Base-by-base conservation (phyloP, 2,797 vertebrate genomes). In the Smutsia temminckii region DNA sequence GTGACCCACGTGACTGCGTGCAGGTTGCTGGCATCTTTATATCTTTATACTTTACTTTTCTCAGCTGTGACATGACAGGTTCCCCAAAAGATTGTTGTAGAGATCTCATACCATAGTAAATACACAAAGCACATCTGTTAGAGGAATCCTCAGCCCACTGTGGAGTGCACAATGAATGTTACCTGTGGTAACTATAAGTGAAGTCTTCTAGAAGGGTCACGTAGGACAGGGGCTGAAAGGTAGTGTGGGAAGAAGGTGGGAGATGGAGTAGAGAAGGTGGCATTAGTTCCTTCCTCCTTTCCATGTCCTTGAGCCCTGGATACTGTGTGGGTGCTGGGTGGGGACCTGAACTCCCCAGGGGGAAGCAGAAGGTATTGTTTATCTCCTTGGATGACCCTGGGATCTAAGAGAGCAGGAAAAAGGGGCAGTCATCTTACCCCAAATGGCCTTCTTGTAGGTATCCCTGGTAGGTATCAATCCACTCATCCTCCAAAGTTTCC, bases 31-130 rank as follows among this genome's bases (percentile, higher is more conserved):
- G 34, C 42, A 3, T 78, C 46, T n/a, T 72, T 83, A 29, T 34
- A n/a, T 78, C 46, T n/a, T 72, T 83, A 29, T 32, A n/a, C 13
- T 61, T 90, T 42, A 8, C 27, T 51, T 90, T 92, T 84, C 89
- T 94, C 75, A 64, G n/a, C 89, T 63, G 25, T 78, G 9, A 79
- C 51, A 21, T 63, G 64, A 64, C 25, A 66, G 21, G 29, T 40
- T 72, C 75, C 12, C 55, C 42, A 18, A 42, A 87, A 78, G 61
- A 71, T 72, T 5, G 55, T 25, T 23, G 32, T 51, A 4, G 87
- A 61, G 85, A n/a, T 89, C 74, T 61, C 61, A 55, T 21, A 17
- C 64, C 5, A 4, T 51, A 21, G 72, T 85, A 16, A 49, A 37
- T 66, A 68, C 29, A 51, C 85, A 66, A 27, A 34, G 16, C 7